Percentiles rank a stretch among this genome's conserved stretches.
Conservation (phyloP, 2,888 invertebrate genomes). For the Tetragonisca angustula region DNA sequence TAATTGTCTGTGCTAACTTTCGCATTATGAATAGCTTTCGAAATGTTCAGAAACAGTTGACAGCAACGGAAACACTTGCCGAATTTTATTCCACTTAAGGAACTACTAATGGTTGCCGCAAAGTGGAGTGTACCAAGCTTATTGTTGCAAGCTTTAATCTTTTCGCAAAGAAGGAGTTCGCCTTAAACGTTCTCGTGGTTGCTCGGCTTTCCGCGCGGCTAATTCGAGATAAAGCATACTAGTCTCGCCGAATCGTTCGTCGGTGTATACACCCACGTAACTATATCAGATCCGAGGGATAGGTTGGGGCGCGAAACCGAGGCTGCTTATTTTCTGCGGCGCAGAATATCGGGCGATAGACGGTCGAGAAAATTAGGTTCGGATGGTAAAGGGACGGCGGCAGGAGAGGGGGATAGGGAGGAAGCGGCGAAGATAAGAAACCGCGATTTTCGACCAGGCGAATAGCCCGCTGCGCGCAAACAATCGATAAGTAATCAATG, state of each 20-base stretch:
- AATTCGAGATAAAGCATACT: slow-evolving; percentile 43
- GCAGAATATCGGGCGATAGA: slow-evolving; percentile 30
- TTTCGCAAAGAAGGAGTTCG: not conserved
- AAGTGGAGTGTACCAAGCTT: no score
- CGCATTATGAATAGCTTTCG: not conserved
- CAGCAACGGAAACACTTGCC: not conserved
- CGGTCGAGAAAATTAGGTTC: slow-evolving; percentile 54
- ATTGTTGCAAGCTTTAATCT: not conserved
- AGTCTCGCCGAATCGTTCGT: slow-evolving; percentile 32
- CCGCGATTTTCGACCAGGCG: slow-evolving; percentile 62
- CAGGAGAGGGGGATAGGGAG: no score
- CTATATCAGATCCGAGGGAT: slow-evolving; percentile 29
- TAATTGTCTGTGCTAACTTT: not conserved
- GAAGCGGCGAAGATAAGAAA: slow-evolving; percentile 57
- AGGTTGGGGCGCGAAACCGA: not conserved
- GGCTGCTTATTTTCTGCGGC: slow-evolving; percentile 36
- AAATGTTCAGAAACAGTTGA: not conserved
- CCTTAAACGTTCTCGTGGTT: not conserved
- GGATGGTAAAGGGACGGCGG: slow-evolving; percentile 1
- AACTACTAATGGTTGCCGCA: not conserved
- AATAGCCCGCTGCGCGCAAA: slow-evolving; percentile 58
- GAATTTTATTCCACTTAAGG: not conserved
- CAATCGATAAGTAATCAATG: slow-evolving; percentile 71
- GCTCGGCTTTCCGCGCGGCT: not conserved
- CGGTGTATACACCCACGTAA: not conserved